Evolutionary conservation across 1,140 invertebrate species (phyloP), one percentile per base, ranked within the genome.

Genomic region (Drosophila lacertosa): DNA sequence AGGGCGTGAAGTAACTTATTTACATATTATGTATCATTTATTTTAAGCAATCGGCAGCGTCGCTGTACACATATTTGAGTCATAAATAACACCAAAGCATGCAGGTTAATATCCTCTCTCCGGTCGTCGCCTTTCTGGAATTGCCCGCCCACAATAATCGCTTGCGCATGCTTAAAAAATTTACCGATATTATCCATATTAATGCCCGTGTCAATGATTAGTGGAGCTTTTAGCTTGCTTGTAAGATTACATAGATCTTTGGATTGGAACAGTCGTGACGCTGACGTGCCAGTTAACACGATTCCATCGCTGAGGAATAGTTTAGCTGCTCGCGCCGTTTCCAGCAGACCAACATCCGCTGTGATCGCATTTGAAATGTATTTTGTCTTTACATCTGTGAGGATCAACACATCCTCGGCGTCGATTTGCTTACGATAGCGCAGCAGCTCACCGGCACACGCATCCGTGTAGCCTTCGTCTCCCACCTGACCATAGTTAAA

Each of bases 361-460:
- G 96, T 97, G 13, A 97, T 94, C 1, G 95, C 91, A 92, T 97
- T 97, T 3, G 96, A 94, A 91, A 96, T 95, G 82, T 97, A 97
- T 89, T 97, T 97, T 84, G 97, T 97, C 84, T 97, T 97, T 2
- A 97, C 94, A 92, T 97, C 97, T 1, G 95, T 94, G 58, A 97
- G 94, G n/a, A 97, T 91, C 3, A 94, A 81, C 6, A 97, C 91
- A 84, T 95, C 74, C 24, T 96, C 93, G 7, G 96, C 96, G 35
- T 93, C 93, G 57, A 97, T 95, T 13, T 92, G 77, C 75, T 92
- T 94, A 20, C 96, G 91, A 86, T 96, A 97, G 55, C 97, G 90
- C 7, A 97, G 76, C 24, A 97, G 80, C 37, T 92, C 79, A 0
- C 96, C 97, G 26, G 96, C 96, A 92, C 95, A 95, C 6, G 95